A percentile compares a stretch with the other conserved stretches of the same genome.
These are phyloP conservation scores for Rhea americana DNA, from an alignment of 2,113 vertebrate genomes.

Conservation along the genomic window DNA sequence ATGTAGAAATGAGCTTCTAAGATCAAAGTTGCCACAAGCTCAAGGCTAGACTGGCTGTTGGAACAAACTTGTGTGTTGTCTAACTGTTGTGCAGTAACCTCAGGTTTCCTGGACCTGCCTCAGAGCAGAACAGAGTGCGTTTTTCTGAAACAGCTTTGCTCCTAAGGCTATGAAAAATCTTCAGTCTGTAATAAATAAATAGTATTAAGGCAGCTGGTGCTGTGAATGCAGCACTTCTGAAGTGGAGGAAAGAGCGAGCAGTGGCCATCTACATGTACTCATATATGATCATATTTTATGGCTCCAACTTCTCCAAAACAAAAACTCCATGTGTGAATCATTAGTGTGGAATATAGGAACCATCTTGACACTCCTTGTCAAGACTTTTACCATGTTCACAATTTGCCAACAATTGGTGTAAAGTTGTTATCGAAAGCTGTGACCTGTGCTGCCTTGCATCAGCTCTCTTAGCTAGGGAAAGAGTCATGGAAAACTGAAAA, in stretches of 20 bases:
- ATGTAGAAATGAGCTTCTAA: background rate
- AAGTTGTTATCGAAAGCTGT: background rate
- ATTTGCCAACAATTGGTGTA: fast-evolving
- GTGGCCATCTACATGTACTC: background rate
- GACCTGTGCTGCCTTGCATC: background rate
- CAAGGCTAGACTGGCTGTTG: background rate
- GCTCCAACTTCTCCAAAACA: background rate
- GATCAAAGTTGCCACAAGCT: background rate
- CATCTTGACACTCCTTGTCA: background rate
- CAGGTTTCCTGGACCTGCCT: background rate
- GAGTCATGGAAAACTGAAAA: background rate
- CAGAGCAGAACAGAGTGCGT: background rate
- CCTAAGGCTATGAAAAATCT: background rate
- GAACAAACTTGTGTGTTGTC: background rate
- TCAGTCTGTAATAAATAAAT: background rate
- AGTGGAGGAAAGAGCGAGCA: background rate
- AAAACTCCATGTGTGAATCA: background rate
- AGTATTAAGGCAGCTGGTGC: background rate
- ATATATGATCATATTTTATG: background rate
- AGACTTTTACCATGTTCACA: background rate
- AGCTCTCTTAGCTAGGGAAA: background rate
- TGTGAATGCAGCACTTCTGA: background rate
- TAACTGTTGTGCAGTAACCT: background rate
- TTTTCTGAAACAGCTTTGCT: background rate
- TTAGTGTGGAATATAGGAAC: background rate